Conservation (phyloP, 2,797 vertebrate species). For the Pygocentrus nattereri region DNA sequence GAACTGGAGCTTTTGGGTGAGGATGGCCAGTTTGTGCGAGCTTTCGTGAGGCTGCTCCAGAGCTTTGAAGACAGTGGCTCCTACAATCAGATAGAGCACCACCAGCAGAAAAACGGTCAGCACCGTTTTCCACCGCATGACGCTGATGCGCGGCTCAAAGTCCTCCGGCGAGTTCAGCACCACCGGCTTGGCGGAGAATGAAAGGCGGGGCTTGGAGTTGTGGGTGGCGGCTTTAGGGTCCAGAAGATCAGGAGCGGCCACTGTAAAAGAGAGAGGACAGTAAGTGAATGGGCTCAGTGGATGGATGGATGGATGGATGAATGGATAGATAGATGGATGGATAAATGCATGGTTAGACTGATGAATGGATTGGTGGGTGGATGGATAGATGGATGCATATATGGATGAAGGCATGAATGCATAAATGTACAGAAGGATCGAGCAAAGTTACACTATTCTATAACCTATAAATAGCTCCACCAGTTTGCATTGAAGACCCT, state of each 20-base stretch:
- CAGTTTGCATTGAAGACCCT: too few relatives aligned
- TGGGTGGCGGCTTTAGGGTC: slow-evolving; percentile 95
- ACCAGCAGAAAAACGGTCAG: slow-evolving; percentile 97
- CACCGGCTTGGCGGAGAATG: slow-evolving; percentile 91
- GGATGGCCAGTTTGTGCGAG: slow-evolving; percentile 88
- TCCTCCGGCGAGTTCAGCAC: slow-evolving; percentile 86
- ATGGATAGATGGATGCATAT: too few relatives aligned
- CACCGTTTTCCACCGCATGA: slow-evolving; percentile 98
- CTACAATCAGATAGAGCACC: slow-evolving; percentile 94
- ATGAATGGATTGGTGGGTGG: too few relatives aligned
- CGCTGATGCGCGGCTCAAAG: slow-evolving; percentile 87
- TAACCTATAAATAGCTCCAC: too few relatives aligned
- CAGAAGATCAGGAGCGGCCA: slow-evolving; percentile 98
- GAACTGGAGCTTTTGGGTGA: slow-evolving; percentile 90
- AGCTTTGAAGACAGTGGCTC: slow-evolving; percentile 93
- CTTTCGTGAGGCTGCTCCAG: slow-evolving; percentile 96
- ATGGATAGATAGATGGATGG: background rate
- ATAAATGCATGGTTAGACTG: too few relatives aligned
- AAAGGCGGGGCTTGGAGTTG: slow-evolving; percentile 94
- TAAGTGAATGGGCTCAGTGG: background rate
- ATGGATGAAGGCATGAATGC: too few relatives aligned
- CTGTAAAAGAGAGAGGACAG: slow-evolving; percentile 68
- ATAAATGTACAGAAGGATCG: too few relatives aligned
- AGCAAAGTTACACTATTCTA: too few relatives aligned
- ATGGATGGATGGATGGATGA: background rate